Evolutionary conservation across 1,140 invertebrate genomes (phyloP), one percentile per base, ranked within the genome.

Genomic region (Drosophila bocki): DNA sequence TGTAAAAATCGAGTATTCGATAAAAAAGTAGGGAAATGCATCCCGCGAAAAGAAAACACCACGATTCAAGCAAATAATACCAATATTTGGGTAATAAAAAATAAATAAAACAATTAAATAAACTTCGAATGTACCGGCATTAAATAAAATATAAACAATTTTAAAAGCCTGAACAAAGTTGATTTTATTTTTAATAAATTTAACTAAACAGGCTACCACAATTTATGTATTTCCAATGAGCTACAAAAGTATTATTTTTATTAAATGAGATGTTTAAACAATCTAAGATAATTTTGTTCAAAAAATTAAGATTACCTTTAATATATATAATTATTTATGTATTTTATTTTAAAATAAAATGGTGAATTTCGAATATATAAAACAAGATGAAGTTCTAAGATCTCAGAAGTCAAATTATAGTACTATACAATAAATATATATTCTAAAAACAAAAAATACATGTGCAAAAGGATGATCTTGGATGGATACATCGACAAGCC

Each of bases 381-480:
- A 58, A 22, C 3, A n/a, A 51, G 6, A 53, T 53, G 7, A 50
- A 39, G 53, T 32, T 32, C 32, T 22, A 22, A 9, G 33, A 22
- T 15, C 33, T 37, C 33, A 37, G 12, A 13, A 37, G 51, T 35
- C 17, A 7, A 54, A 37, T 22, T 19, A 37, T 54, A 54, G 37
- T 37, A 54, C 51, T 17, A 37, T 35, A 53, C 12, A 3, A 53
- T 35, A 53, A 33, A 19, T 33, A 13, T 53, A 35, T 26, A 12
- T 35, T 35, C 12, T 53, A 53, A 7, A 54, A 54, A 37, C 17
- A 15, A 54, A 53, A 54, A 54, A 54, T 37, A 37, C 51, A 54
- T 22, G 7, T 37, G 7, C 7, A 54, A 53, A 37, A 7, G 51
- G 51, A 53, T 22, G 35, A 19, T 53, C 7, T 53, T 53, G n/a